These are phyloP conservation scores for Ginglymostoma cirratum DNA, from an alignment of 2,113 vertebrate species.

Conservation along the genomic window DNA sequence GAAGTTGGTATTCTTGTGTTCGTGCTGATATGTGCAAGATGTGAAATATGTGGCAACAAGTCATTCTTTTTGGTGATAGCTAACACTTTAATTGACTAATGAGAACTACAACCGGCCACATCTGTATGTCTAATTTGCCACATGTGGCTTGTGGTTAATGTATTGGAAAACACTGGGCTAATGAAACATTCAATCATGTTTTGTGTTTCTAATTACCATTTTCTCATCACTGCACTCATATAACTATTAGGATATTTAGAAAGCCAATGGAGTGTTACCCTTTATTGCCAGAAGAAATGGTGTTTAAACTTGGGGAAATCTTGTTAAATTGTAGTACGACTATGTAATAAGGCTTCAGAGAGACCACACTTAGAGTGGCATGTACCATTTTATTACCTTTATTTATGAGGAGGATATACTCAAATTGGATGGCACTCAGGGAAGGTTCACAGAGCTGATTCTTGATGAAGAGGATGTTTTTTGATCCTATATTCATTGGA, in stretches of 20 bases:
- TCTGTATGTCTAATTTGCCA: neutral
- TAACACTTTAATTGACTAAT: neutral
- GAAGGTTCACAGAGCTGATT: neutral
- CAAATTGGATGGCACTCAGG: neutral
- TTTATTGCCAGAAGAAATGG: neutral
- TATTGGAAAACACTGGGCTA: neutral
- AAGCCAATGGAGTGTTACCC: neutral
- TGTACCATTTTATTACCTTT: neutral
- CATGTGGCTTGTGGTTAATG: neutral
- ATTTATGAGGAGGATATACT: neutral
- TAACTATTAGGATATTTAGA: neutral
- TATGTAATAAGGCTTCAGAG: too few species aligned
- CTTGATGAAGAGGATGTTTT: neutral
- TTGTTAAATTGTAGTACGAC: neutral
- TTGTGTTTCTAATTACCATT: neutral
- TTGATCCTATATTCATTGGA: neutral
- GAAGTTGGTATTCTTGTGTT: too few species aligned
- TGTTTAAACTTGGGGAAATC: neutral
- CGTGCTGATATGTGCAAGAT: too few species aligned
- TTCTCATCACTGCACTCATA: neutral
- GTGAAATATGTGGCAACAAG: too few species aligned
- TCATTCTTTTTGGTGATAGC: neutral
- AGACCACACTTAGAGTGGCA: neutral
- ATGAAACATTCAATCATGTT: neutral
- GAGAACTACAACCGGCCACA: neutral